Conservation (phyloP, 92 coral and sea anemone genomes). For the Heteractis magnifica region DNA sequence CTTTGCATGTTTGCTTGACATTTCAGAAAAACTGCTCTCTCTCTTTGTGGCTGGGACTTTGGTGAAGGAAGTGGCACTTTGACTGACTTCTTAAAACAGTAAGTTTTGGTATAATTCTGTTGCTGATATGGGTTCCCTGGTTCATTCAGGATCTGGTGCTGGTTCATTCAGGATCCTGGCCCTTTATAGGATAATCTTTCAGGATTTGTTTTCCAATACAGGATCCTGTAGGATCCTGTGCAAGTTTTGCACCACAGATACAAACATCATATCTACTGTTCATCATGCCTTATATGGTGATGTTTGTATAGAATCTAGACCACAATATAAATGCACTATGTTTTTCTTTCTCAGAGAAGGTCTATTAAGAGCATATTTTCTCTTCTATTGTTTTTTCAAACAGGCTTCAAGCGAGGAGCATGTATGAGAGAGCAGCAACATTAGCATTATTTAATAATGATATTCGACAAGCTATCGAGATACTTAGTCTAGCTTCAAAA, state of each 20-base stretch:
- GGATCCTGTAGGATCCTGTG: no score
- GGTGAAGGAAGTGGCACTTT: conserved; percentile 55
- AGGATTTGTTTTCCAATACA: no score
- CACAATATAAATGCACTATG: no score
- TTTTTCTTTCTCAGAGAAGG: no score
- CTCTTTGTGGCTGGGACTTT: conserved; percentile 96
- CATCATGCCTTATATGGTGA: no score
- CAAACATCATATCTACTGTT: no score
- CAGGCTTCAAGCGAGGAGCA: conserved; percentile 68
- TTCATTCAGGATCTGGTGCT: not conserved
- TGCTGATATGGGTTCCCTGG: not conserved
- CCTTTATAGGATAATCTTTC: not conserved
- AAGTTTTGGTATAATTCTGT: conserved; percentile 14
- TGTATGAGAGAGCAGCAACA: conserved; percentile 92
- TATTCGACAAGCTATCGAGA: conserved; percentile 82
- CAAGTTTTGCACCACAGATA: no score
- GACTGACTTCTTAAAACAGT: conserved; percentile 75
- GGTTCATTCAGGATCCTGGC: not conserved
- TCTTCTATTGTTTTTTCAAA: not conserved
- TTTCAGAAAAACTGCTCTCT: conserved; percentile 76
- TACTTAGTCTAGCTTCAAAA: conserved; percentile 69
- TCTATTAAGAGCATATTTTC: not conserved
- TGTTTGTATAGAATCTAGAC: no score
- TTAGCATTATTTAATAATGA: conserved; percentile 94
- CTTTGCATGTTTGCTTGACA: not conserved